phyloP scores from a whole-genome alignment of 2,888 invertebrate genomes.

The Pyrgus malvae region DNA sequence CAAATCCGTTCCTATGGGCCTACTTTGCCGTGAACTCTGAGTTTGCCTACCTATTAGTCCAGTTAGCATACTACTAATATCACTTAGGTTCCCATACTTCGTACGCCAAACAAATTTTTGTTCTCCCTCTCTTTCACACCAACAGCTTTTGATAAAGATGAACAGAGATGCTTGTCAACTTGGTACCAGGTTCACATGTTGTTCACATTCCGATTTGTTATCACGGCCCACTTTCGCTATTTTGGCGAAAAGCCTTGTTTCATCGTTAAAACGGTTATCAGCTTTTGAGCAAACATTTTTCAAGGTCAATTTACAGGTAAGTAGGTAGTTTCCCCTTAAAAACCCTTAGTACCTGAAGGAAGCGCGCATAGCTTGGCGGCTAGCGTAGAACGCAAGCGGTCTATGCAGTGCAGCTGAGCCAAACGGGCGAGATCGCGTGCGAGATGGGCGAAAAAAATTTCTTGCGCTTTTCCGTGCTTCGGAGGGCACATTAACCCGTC shows the following conservation, averaged over 20 bases:
- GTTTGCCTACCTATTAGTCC: conserved; percentile 50
- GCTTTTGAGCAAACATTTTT: background rate
- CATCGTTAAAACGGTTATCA: background rate
- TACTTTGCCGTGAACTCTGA: conserved; percentile 18
- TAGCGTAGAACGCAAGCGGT: too few species aligned
- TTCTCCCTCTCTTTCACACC: conserved; percentile 13
- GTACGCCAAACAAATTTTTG: conserved; percentile 29
- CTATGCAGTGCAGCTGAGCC: too few species aligned
- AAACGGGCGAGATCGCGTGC: too few species aligned
- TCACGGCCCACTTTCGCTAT: conserved; percentile 24
- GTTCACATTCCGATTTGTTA: conserved; percentile 8
- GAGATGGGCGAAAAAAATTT: too few species aligned
- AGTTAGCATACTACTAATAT: conserved; percentile 53
- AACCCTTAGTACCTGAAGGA: too few species aligned
- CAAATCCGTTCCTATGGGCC: background rate
- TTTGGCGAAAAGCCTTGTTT: conserved; percentile 4
- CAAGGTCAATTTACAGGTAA: too few species aligned
- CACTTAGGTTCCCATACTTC: conserved; percentile 41
- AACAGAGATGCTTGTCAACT: background rate
- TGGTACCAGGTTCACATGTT: background rate
- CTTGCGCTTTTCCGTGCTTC: too few species aligned
- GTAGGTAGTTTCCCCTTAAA: too few species aligned
- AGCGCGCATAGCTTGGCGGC: too few species aligned
- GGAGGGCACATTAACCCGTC: too few species aligned
- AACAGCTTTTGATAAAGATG: background rate